Percentiles rank a stretch among this genome's conserved stretches.
Conservation (phyloP, 2,888 invertebrate genomes). For the Melangyna quadrimaculata region DNA sequence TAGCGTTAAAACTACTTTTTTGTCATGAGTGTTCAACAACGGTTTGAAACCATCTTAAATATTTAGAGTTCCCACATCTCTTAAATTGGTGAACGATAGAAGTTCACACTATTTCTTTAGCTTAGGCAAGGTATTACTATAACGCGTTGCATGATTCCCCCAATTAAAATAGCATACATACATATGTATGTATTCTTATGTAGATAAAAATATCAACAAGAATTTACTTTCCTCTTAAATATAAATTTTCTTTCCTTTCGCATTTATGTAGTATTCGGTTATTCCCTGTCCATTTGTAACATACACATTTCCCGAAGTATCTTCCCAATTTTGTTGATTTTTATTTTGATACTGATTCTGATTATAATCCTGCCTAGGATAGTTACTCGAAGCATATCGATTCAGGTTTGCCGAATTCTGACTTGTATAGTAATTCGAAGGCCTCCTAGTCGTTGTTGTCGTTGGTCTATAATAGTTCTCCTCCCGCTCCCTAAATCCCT, state of each 20-base stretch:
- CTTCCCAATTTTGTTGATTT: slow-evolving; percentile 72
- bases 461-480: slow-evolving; percentile 63
- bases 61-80: not conserved
- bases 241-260: slow-evolving; percentile 78
- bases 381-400: slow-evolving; percentile 56
- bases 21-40: not conserved
- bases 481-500: slow-evolving; percentile 72
- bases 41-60: not conserved
- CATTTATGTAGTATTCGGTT: slow-evolving; percentile 78
- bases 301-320: slow-evolving; percentile 77
- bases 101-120: no score
- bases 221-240: slow-evolving; percentile 44
- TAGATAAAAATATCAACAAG: not conserved
- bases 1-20: not conserved
- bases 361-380: slow-evolving; percentile 15
- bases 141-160: no score
- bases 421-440: slow-evolving; percentile 56
- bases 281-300: slow-evolving; percentile 78
- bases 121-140: no score
- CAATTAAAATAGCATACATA: no score
- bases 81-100: not conserved
- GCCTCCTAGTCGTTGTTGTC: slow-evolving; percentile 70
- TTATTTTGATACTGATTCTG: not conserved
- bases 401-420: not conserved
- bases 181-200: no score